Base-by-base conservation (phyloP, 2,113 vertebrate genomes). In the Ctenomys sociabilis region DNA sequence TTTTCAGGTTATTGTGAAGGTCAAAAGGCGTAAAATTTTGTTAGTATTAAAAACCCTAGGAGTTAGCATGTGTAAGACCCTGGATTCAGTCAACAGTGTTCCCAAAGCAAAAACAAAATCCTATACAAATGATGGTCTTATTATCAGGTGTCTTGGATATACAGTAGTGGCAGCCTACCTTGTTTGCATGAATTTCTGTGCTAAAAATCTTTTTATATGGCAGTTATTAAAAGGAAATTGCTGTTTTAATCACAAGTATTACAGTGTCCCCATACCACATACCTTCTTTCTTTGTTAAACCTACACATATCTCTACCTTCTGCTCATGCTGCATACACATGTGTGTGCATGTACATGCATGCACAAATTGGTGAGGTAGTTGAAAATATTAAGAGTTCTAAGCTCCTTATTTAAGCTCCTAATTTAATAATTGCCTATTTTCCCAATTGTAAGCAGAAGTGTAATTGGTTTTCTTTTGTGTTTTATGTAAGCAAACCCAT, bases 331-430 rank as follows among this genome's bases (percentile, higher is more conserved):
- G 12, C 1, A 72, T 9, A 49, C 16, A 87, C 1, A 7, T 16
- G 80, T 1, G 3, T n/a, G n/a, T n/a, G n/a, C n/a, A n/a, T n/a
- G n/a, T n/a, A n/a, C 2, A 61, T 17, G 52, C 43, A 72, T 12
- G 52, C 26, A 26, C 40, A n/a, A 61, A 11, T 78, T 59, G 28
- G 2, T 97, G 40, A 90, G 21, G 54, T 88, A 72, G 30, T 66
- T 94, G 61, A 93, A 93, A 96, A 52, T 95, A 88, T 91, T 91
- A 32, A 85, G 16, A 92, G 63, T 94, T 94, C 72, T 16, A 54
- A 63, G 24, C 24, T 88, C 32, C 90, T 57, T 86, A 2, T 89
- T 57, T 64, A 9, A 77, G 17, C 26, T 49, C 49, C 49, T 49
- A 49, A 81, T 95, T 83, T 93, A 85, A 75, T 81, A 57, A 75